These are phyloP conservation scores for Ariopsis seemanni DNA, from an alignment of 2,113 vertebrate genomes.

Conservation along the genomic window DNA sequence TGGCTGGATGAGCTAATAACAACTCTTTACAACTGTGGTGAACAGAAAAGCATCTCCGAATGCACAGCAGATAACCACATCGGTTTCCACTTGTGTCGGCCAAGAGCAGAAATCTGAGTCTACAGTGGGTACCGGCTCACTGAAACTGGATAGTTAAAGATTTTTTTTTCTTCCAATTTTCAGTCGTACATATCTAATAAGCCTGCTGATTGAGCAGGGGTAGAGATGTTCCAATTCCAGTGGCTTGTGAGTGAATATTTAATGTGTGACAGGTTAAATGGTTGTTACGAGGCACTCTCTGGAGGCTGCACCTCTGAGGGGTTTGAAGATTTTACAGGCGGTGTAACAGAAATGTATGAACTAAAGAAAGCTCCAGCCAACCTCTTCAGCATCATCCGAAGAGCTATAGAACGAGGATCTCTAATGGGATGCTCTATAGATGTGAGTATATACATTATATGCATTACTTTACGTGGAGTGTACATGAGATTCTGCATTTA, in stretches of 20 bases:
- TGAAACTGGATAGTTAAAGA: background rate
- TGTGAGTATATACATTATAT: conserved; percentile 69
- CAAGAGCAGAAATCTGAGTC: background rate
- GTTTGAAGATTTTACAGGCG: conserved; percentile 94
- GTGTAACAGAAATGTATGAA: conserved; percentile 91
- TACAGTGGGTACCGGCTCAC: background rate
- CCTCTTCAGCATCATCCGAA: conserved; percentile 83
- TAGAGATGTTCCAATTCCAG: background rate
- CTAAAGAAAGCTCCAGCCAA: conserved; percentile 78
- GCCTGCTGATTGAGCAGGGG: background rate
- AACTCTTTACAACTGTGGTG: background rate
- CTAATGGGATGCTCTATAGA: conserved; percentile 93
- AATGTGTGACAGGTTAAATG: conserved; percentile 76
- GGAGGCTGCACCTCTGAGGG: conserved; percentile 92
- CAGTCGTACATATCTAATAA: background rate
- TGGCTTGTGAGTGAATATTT: background rate
- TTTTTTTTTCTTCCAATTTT: background rate
- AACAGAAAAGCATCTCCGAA: background rate
- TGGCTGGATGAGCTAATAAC: no score
- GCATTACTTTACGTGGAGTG: background rate
- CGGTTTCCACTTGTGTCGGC: background rate
- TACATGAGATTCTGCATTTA: background rate
- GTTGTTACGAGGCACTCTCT: conserved; percentile 88
- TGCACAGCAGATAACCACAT: background rate
- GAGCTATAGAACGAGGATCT: conserved; percentile 87